These are phyloP conservation scores for Pollenia labialis DNA, from an alignment of 2,888 invertebrate genomes.

Conservation along the genomic window DNA sequence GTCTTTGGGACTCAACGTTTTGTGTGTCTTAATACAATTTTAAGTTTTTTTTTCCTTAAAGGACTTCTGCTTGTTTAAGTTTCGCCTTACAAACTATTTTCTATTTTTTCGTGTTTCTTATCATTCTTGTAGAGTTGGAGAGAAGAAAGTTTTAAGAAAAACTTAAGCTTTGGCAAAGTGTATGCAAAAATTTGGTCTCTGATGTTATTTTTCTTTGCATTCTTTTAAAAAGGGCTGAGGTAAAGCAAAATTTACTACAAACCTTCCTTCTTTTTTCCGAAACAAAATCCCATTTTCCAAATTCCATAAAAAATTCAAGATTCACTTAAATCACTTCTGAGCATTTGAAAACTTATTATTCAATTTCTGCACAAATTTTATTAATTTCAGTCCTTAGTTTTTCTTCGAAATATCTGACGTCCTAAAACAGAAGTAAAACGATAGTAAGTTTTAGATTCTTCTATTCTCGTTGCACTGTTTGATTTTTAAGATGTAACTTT, in stretches of 20 bases:
- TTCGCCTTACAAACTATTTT: conserved; percentile 28
- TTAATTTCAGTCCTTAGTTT: too few relatives aligned
- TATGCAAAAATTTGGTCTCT: conserved; percentile 50
- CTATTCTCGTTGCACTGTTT: conserved; percentile 21
- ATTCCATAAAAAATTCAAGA: too few relatives aligned
- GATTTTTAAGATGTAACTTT: conserved; percentile 47
- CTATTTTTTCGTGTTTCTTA: conserved; percentile 8
- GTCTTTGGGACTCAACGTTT: conserved; percentile 27
- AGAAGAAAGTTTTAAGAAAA: conserved; percentile 36
- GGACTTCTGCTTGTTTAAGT: conserved; percentile 3
- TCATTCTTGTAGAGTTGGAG: not conserved
- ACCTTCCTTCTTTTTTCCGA: too few relatives aligned
- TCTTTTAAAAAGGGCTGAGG: not conserved
- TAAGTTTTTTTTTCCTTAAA: not conserved
- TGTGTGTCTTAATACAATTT: not conserved
- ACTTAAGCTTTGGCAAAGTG: conserved; percentile 49
- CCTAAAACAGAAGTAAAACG: not conserved
- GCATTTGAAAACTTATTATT: too few relatives aligned
- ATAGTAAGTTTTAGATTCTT: not conserved
- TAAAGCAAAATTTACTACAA: not conserved
- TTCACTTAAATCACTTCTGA: too few relatives aligned
- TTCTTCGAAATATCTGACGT: not conserved
- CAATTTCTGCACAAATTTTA: too few relatives aligned
- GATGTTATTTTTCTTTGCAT: not conserved
- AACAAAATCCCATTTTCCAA: too few relatives aligned